Evolutionary conservation across 2,797 vertebrate genomes (phyloP).

Genomic region (Florisuga fusca): DNA sequence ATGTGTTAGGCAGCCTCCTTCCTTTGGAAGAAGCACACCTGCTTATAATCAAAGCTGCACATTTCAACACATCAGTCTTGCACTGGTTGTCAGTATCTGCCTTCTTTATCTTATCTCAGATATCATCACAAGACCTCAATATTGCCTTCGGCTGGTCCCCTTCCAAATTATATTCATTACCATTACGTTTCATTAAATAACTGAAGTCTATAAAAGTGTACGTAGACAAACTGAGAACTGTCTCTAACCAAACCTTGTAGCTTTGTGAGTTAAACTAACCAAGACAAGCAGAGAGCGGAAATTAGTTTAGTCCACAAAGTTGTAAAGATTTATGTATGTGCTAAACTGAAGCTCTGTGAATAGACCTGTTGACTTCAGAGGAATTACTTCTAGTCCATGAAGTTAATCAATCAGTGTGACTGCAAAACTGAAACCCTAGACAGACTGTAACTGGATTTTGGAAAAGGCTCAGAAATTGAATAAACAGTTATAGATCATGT

Average conservation of each 20-base stretch:
- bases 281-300: background rate
- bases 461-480: slow-evolving; percentile 51
- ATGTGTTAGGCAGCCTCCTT: background rate
- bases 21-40: background rate
- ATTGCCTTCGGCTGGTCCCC: background rate
- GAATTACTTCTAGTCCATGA: slow-evolving; percentile 42
- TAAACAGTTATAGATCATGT: slow-evolving; percentile 39
- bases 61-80: background rate
- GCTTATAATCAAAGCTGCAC: background rate
- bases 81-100: background rate
- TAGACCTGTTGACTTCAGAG: slow-evolving; percentile 35
- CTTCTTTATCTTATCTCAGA: background rate
- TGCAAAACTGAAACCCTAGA: slow-evolving; percentile 55
- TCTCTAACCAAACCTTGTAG: background rate
- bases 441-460: slow-evolving; percentile 61
- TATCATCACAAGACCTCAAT: background rate
- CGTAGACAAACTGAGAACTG: background rate
- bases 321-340: slow-evolving; percentile 2
- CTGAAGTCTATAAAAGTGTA: background rate
- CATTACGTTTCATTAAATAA: background rate
- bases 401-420: slow-evolving; percentile 36
- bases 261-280: background rate
- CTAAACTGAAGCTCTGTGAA: slow-evolving; percentile 21
- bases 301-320: background rate
- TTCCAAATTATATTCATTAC: background rate